Conservation (phyloP, 2,797 vertebrate species). For the Arrhamphus sclerolepis region DNA sequence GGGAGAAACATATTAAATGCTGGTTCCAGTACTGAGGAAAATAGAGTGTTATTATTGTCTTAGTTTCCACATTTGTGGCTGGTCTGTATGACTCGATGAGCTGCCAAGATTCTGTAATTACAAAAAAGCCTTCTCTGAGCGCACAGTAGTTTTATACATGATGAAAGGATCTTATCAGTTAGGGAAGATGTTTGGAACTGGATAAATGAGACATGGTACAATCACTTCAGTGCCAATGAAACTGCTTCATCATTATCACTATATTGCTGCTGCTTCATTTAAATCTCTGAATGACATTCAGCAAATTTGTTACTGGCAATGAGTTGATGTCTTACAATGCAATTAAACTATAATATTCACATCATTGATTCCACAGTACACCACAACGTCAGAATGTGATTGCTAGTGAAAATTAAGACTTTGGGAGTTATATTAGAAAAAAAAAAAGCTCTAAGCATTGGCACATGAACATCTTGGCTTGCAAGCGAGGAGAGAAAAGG, state of each 20-base stretch:
- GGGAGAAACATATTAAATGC: conserved; percentile 28
- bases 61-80: conserved; percentile 8
- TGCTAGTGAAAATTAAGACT: background rate
- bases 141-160: conserved; percentile 25
- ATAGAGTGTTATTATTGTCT: conserved; percentile 25
- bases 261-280: background rate
- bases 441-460: background rate
- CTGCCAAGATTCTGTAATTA: conserved; percentile 23
- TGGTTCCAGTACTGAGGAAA: conserved; percentile 21
- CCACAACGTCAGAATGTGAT: conserved; percentile 1
- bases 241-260: background rate
- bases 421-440: background rate
- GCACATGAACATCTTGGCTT: background rate
- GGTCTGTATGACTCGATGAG: conserved; percentile 16
- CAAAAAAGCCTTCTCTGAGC: conserved; percentile 23
- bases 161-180: conserved; percentile 46
- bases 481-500: background rate
- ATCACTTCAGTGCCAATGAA: background rate
- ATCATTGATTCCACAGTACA: background rate
- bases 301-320: background rate
- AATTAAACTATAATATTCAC: background rate
- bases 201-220: conserved; percentile 1
- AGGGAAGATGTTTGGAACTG: conserved; percentile 4
- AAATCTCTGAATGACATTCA: background rate
- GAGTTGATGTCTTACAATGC: background rate